These are phyloP conservation scores for Tipula lateralis DNA, from an alignment of 2,888 invertebrate species.

Conservation along the genomic window DNA sequence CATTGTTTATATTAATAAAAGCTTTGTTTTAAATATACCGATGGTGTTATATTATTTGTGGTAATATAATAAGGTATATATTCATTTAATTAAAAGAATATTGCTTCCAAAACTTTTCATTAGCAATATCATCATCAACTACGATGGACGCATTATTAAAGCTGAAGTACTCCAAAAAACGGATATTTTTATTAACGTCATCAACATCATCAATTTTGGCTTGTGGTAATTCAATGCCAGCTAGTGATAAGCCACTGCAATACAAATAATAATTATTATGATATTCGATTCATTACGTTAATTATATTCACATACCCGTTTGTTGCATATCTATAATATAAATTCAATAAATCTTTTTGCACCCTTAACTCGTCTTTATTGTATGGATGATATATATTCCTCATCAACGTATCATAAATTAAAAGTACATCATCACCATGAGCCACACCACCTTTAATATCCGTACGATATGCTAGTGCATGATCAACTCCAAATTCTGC, in stretches of 20 bases:
- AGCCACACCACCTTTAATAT: constrained; percentile 54
- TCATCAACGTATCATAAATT: constrained; percentile 38
- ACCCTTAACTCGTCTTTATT: background rate
- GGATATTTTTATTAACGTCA: background rate
- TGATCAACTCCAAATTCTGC: constrained; percentile 56
- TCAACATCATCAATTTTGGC: background rate
- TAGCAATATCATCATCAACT: background rate
- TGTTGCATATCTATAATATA: background rate
- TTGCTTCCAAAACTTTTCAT: background rate
- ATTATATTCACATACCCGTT: background rate
- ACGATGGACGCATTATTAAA: background rate
- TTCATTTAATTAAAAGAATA: background rate
- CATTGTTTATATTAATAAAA: too few relatives aligned
- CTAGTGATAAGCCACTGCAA: background rate
- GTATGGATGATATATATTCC: background rate
- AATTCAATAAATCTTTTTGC: background rate
- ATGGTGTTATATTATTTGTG: too few relatives aligned
- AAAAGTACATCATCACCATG: constrained; percentile 59
- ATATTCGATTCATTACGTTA: background rate
- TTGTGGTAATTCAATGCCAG: background rate
- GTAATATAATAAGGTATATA: too few relatives aligned
- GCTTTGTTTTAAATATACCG: too few relatives aligned
- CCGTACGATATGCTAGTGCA: constrained; percentile 51
- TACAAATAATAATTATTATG: background rate
- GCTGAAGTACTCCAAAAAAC: background rate